phyloP scores from a whole-genome alignment of 1,140 invertebrate species.

The Musca domestica region DNA sequence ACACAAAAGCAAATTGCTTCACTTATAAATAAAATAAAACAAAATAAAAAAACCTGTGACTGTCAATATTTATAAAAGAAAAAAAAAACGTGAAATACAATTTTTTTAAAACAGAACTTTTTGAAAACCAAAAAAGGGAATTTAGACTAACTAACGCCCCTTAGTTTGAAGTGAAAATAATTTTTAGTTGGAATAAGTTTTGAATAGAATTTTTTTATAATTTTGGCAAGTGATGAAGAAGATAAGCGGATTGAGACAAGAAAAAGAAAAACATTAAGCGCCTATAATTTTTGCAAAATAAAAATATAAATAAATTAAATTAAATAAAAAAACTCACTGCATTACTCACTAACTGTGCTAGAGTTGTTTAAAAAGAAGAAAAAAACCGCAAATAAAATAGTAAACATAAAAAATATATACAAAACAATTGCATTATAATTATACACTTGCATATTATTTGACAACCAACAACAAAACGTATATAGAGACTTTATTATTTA shows the following conservation, averaged over 20 bases:
- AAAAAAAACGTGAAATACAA: constrained; percentile 18
- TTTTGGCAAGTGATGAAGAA: constrained; percentile 3
- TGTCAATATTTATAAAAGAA: constrained; percentile 45
- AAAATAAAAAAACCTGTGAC: constrained; percentile 44
- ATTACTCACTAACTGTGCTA: neutral
- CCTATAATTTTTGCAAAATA: constrained; percentile 9
- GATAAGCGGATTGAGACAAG: neutral
- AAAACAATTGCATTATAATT: neutral
- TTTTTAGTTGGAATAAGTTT: constrained; percentile 5
- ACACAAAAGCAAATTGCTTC: constrained; percentile 46
- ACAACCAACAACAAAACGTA: constrained; percentile 1
- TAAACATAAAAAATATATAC: neutral
- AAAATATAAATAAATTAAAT: neutral
- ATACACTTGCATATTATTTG: neutral
- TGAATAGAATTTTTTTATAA: constrained; percentile 25
- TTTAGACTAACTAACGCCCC: neutral
- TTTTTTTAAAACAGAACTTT: constrained; percentile 12
- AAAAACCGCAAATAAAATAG: neutral
- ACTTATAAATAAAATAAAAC: constrained; percentile 21
- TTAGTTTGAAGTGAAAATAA: constrained; percentile 9
- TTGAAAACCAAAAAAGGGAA: neutral
- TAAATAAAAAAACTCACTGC: neutral
- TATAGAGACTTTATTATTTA: constrained; percentile 10
- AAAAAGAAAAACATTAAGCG: neutral
- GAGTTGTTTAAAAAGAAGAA: neutral